These are phyloP conservation scores for Anastatus disparis DNA, from an alignment of 1,140 invertebrate species.

Conservation along the genomic window DNA sequence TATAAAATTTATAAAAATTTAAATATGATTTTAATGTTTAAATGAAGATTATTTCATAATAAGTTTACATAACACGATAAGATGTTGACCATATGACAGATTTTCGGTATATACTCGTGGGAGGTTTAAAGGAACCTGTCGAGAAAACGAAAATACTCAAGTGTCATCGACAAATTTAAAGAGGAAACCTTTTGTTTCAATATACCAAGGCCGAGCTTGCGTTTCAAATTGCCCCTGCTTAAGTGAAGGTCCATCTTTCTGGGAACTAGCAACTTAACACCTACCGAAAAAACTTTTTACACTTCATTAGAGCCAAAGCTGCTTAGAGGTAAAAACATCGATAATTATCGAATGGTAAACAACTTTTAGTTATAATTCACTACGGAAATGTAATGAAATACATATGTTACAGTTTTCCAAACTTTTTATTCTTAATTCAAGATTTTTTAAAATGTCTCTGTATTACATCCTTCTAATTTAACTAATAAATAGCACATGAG, in stretches of 20 bases:
- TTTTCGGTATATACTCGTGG: constrained; percentile 1
- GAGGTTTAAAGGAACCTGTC: neutral
- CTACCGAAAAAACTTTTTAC: constrained; percentile 15
- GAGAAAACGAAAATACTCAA: constrained; percentile 4
- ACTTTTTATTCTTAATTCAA: too few species aligned
- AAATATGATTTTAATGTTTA: too few species aligned
- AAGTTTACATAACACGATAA: too few species aligned
- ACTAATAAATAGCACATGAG: too few species aligned
- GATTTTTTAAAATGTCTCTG: too few species aligned
- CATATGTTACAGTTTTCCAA: neutral
- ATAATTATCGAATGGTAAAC: neutral
- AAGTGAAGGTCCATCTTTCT: constrained; percentile 13
- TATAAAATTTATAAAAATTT: too few species aligned
- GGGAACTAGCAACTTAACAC: constrained; percentile 23
- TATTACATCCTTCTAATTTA: too few species aligned
- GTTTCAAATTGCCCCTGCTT: constrained; percentile 13
- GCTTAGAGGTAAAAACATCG: neutral
- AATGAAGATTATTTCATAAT: too few species aligned
- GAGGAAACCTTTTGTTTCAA: constrained; percentile 34
- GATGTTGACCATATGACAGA: too few species aligned
- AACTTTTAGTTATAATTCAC: neutral
- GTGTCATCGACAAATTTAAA: constrained; percentile 27
- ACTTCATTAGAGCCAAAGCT: neutral
- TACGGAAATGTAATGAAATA: neutral
- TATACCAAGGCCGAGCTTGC: neutral